Evolutionary conservation across 2,113 vertebrate species (phyloP), one percentile per base, ranked within the genome.

Genomic region (Ceratotherium simum): DNA sequence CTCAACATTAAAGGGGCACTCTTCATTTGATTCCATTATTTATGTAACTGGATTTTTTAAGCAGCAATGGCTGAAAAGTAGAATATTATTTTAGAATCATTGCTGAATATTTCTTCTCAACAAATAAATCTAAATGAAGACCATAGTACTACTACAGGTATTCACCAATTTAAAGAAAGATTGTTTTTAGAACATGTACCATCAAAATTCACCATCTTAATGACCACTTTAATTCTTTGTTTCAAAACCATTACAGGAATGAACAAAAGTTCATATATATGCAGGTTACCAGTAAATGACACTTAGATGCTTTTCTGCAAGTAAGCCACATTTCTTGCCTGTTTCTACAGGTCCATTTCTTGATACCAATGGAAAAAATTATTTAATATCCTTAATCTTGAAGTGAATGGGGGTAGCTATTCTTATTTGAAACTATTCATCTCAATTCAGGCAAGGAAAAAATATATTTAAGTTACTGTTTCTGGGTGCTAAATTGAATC

Each of bases 401-500:
- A 96, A 46, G 87, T 73, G 96, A 84, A 87, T 5, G 31, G 17
- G 18, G 42, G 42, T 42, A 91, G 84, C 72, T 70, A 98, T 80
- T 98, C 98, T 98, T 98, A 98, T 98, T 98, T 98, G 96, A 98
- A 98, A 98, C 99, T 99, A 99, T 99, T 99, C 99, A 98, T 99
- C 98, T 98, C 98, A 98, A 98, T 98, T 98, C 90, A 97, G 95
- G 97, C 76, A 86, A 94, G 97, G 93, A 97, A 97, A 98, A 99
- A 97, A 99, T 99, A 99, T 95, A 99, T 99, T 99, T 98, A 97
- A 97, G 98, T 98, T 98, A 96, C 98, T 97, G 98, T 98, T 99
- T 99, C 99, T 98, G 82, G 98, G 97, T 89, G 91, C 97, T 98
- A 99, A 99, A 99, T 99, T 99, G 99, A 99, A 99, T 99, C 99